Percentiles rank a stretch among this genome's conserved stretches.
Evolutionary conservation across 2,797 vertebrate genomes (phyloP).

Genomic region (Arnoldichthys spilopterus): DNA sequence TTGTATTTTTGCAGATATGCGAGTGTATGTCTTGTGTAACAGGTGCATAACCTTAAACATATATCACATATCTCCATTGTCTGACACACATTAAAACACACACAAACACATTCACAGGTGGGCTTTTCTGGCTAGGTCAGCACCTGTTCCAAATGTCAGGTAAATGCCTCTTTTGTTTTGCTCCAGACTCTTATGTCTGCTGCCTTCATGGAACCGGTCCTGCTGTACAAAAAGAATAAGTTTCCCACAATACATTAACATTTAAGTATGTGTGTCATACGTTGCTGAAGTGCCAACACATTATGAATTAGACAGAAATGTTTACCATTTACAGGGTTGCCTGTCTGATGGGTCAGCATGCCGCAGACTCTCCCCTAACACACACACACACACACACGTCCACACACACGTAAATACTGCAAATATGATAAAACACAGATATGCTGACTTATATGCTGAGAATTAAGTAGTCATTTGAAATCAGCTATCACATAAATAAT

Average conservation of each 20-base stretch:
- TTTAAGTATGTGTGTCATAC: constrained; percentile 59
- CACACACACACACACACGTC: neutral
- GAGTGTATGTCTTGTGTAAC: too few relatives aligned
- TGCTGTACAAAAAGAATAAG: constrained; percentile 60
- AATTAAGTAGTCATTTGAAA: neutral
- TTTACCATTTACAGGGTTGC: constrained; percentile 71
- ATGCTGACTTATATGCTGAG: neutral
- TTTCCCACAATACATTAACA: constrained; percentile 45
- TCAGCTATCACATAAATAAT: neutral
- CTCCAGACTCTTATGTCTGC: neutral
- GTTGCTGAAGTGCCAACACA: constrained; percentile 71
- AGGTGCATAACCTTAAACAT: too few relatives aligned
- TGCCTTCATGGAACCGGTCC: neutral
- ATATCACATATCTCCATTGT: too few relatives aligned
- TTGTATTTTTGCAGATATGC: too few relatives aligned
- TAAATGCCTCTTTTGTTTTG: constrained; percentile 40
- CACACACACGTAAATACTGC: neutral
- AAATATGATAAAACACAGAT: constrained; percentile 1
- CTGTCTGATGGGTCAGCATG: constrained; percentile 9
- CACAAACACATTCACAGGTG: constrained; percentile 20
- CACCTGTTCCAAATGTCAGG: constrained; percentile 71
- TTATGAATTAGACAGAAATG: constrained; percentile 61
- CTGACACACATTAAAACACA: neutral
- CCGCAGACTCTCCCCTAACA: neutral
- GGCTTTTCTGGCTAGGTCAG: constrained; percentile 61